phyloP scores from a whole-genome alignment of 1,140 invertebrate genomes.

The Brachionus koreanus region DNA sequence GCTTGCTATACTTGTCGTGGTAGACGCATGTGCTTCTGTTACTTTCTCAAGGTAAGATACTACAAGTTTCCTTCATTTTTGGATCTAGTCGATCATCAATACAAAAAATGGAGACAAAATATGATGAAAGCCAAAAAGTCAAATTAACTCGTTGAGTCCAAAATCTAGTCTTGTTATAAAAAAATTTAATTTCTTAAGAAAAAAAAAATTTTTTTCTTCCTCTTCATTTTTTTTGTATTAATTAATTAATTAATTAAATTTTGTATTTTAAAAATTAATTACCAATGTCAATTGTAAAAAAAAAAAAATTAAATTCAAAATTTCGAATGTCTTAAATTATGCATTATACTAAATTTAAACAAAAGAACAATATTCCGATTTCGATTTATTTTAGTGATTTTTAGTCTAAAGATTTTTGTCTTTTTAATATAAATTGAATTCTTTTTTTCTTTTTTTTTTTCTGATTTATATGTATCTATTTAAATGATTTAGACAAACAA shows the following conservation, averaged over 20 bases:
- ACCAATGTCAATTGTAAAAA: neutral
- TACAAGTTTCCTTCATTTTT: conserved; percentile 43
- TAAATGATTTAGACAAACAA: neutral
- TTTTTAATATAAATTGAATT: too few relatives aligned
- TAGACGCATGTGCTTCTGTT: conserved; percentile 43
- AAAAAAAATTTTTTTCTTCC: neutral
- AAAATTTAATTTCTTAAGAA: neutral
- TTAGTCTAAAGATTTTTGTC: neutral
- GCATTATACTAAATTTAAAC: neutral
- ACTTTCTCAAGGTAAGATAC: conserved; percentile 42
- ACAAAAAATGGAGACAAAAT: conserved; percentile 43
- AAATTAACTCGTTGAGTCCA: too few relatives aligned
- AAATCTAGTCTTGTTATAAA: neutral
- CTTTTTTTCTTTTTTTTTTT: neutral
- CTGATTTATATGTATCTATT: neutral
- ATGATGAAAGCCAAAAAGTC: conserved; percentile 40
- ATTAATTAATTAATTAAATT: neutral
- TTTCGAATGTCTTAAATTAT: conserved; percentile 6
- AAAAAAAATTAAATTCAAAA: neutral
- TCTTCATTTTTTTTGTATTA: neutral
- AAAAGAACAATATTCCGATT: neutral
- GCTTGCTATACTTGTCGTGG: conserved; percentile 38
- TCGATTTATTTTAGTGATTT: conserved; percentile 7
- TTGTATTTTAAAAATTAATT: conserved; percentile 11
- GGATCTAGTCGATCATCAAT: conserved; percentile 41